Evolutionary conservation across 2,888 invertebrate species (phyloP).

Genomic region (Aphrophora alni): DNA sequence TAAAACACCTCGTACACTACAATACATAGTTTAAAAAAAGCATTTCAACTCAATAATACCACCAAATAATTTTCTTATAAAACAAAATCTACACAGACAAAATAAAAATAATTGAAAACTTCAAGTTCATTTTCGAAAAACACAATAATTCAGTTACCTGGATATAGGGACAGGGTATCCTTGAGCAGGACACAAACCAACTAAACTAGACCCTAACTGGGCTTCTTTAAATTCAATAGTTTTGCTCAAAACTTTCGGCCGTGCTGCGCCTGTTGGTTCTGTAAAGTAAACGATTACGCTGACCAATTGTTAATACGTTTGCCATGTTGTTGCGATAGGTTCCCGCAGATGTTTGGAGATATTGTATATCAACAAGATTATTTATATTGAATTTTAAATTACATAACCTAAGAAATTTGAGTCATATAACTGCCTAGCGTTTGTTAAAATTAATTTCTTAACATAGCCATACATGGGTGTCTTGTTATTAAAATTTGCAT

Average conservation of each 20-base stretch:
- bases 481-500: no score
- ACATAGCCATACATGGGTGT: no score
- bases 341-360: background rate
- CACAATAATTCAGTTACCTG: conserved; percentile 62
- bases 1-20: no score
- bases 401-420: no score
- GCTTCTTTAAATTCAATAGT: conserved; percentile 51
- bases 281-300: conserved; percentile 34
- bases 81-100: background rate
- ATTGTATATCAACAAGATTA: background rate
- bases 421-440: no score
- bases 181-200: conserved; percentile 55
- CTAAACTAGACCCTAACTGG: conserved; percentile 47
- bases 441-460: no score
- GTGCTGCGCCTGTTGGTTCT: conserved; percentile 53
- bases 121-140: background rate
- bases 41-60: no score
- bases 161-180: conserved; percentile 64
- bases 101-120: no score
- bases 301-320: conserved; percentile 20
- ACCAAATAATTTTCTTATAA: no score
- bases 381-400: no score
- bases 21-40: no score
- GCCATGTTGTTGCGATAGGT: background rate
- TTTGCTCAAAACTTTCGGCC: conserved; percentile 51